Evolutionary conservation across 2,113 vertebrate genomes (phyloP).

Genomic region (Hippocampus comes): DNA sequence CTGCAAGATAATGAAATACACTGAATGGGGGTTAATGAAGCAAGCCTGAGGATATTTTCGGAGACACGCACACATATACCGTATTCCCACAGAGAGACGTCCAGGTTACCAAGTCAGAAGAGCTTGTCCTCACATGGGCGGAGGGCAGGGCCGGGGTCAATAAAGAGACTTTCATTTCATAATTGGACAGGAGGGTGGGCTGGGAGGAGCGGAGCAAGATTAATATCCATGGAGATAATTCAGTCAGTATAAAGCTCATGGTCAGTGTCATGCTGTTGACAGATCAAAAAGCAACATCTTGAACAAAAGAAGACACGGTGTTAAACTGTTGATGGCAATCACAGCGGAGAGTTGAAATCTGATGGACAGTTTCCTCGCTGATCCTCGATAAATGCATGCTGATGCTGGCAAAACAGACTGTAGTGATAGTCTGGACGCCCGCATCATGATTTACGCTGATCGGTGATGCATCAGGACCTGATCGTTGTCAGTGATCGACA

Average conservation of each 20-base stretch:
- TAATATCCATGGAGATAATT: not conserved
- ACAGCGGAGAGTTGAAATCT: not conserved
- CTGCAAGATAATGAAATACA: conserved; percentile 7
- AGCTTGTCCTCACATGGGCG: not conserved
- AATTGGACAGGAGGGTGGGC: not conserved
- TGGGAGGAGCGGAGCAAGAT: not conserved
- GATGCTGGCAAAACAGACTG: not conserved
- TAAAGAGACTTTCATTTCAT: not conserved
- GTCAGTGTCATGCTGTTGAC: not conserved
- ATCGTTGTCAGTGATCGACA: not conserved
- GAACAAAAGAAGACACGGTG: not conserved
- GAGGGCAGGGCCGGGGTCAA: not conserved
- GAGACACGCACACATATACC: not conserved
- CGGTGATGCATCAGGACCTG: not conserved
- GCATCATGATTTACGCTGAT: not conserved
- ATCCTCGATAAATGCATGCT: not conserved
- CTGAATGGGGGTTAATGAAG: conserved; percentile 2
- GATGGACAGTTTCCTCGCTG: not conserved
- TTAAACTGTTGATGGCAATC: conserved; percentile 2
- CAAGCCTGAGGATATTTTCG: not conserved
- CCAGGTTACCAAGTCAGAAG: not conserved
- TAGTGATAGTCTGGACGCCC: not conserved
- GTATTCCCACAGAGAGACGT: not conserved
- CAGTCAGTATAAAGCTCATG: no score
- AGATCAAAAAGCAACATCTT: not conserved